Percentiles rank a stretch among this genome's conserved stretches.
These are phyloP conservation scores for Leptothorax acervorum DNA, from an alignment of 2,888 invertebrate species.

Conservation along the genomic window DNA sequence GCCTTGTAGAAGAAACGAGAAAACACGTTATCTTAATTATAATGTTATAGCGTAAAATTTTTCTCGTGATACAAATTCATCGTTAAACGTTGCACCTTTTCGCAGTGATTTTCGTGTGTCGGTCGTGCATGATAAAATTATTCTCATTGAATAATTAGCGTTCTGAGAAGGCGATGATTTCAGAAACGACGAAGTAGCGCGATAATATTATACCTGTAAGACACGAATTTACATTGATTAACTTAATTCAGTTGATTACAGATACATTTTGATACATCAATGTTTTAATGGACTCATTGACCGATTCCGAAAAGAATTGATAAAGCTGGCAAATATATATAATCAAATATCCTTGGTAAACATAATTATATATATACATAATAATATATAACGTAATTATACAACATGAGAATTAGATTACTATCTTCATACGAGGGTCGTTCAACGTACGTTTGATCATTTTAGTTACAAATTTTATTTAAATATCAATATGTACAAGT, in stretches of 20 bases:
- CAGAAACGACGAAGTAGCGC: constrained; percentile 9
- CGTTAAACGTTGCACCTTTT: constrained; percentile 47
- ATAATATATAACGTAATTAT: too few species aligned
- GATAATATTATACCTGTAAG: background rate
- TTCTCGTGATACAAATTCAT: constrained; percentile 9
- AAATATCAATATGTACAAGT: too few species aligned
- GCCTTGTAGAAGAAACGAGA: constrained; percentile 52
- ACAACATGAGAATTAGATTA: background rate
- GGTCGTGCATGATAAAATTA: constrained; percentile 30
- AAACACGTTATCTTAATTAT: constrained; percentile 52
- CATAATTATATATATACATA: background rate
- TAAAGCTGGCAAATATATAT: background rate
- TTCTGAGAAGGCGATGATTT: constrained; percentile 53
- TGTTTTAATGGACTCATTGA: background rate
- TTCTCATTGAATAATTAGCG: constrained; percentile 44
- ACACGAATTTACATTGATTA: background rate
- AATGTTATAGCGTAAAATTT: constrained; percentile 47
- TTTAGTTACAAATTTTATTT: too few species aligned
- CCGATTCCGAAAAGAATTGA: background rate
- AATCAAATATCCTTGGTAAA: background rate
- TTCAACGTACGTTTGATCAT: too few species aligned
- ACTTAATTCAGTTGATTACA: background rate
- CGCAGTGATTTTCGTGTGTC: constrained; percentile 52
- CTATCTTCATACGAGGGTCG: background rate
- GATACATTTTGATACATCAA: background rate